Evolutionary conservation across 2,113 vertebrate species (phyloP).

Genomic region (Thalassoma bifasciatum): DNA sequence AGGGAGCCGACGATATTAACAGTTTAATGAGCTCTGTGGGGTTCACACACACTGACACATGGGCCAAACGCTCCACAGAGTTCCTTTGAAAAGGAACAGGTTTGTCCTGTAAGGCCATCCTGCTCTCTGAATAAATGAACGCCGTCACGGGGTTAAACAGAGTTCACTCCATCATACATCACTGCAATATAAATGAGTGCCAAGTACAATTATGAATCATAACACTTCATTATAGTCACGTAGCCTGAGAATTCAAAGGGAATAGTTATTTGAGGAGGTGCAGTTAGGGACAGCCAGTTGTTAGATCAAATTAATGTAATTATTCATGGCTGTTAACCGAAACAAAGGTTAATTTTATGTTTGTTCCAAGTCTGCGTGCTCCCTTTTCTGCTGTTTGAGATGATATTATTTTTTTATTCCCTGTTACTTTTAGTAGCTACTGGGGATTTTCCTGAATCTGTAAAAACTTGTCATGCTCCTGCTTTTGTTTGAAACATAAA

Average conservation of each 20-base stretch:
- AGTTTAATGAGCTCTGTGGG: slow-evolving; percentile 71
- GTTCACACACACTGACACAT: slow-evolving; percentile 48
- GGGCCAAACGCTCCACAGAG: slow-evolving; percentile 41
- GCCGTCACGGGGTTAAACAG: slow-evolving; percentile 53
- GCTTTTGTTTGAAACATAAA: neutral
- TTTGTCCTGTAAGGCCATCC: slow-evolving; percentile 61
- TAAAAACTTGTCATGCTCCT: neutral
- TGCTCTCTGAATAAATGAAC: slow-evolving; percentile 67
- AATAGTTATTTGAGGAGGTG: neutral
- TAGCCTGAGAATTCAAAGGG: slow-evolving; percentile 19
- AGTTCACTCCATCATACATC: slow-evolving; percentile 56
- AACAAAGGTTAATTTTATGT: slow-evolving; percentile 13
- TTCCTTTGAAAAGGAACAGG: slow-evolving; percentile 66
- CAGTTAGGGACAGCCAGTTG: neutral
- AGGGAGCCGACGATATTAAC: slow-evolving; percentile 63
- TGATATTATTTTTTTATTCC: slow-evolving; percentile 9
- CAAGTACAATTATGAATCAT: slow-evolving; percentile 27
- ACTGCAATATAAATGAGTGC: slow-evolving; percentile 54
- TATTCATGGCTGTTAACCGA: slow-evolving; percentile 34
- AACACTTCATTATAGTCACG: slow-evolving; percentile 13
- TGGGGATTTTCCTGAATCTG: slow-evolving; percentile 1
- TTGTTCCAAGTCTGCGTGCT: slow-evolving; percentile 9
- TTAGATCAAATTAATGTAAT: slow-evolving; percentile 29
- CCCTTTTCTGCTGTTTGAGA: slow-evolving; percentile 21
- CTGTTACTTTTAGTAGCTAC: slow-evolving; percentile 12